Conservation (phyloP, 2,888 invertebrate species). For the Cephalotes varians region DNA sequence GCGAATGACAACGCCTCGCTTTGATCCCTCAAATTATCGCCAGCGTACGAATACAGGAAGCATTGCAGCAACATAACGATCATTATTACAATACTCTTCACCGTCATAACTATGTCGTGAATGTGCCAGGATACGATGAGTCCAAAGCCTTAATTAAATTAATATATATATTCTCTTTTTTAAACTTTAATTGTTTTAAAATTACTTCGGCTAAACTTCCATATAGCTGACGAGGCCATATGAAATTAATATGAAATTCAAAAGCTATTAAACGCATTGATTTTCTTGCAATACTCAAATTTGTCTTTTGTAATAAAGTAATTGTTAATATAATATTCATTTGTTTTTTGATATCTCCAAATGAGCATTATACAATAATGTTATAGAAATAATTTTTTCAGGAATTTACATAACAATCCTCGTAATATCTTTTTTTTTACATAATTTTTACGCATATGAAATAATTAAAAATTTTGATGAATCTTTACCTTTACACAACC, state of each 20-base stretch:
- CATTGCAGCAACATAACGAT: slow-evolving; percentile 44
- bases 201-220: not conserved
- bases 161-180: not conserved
- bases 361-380: not conserved
- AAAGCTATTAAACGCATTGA: not conserved
- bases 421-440: not conserved
- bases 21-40: slow-evolving; percentile 41
- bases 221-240: too few species aligned
- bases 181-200: not conserved
- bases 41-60: slow-evolving; percentile 35
- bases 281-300: not conserved
- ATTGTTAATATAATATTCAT: not conserved
- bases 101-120: slow-evolving; percentile 33
- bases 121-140: slow-evolving; percentile 32
- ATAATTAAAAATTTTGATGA: not conserved
- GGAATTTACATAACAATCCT: not conserved
- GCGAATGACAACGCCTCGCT: slow-evolving; percentile 44
- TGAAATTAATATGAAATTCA: not conserved
- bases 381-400: not conserved
- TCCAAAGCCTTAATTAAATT: slow-evolving; percentile 48
- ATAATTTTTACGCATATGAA: not conserved
- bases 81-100: slow-evolving; percentile 41
- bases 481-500: too few species aligned
- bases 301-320: not conserved
- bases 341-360: not conserved